These are phyloP conservation scores for Aspidoscelis tigris DNA, from an alignment of 2,113 vertebrate species.

Conservation along the genomic window DNA sequence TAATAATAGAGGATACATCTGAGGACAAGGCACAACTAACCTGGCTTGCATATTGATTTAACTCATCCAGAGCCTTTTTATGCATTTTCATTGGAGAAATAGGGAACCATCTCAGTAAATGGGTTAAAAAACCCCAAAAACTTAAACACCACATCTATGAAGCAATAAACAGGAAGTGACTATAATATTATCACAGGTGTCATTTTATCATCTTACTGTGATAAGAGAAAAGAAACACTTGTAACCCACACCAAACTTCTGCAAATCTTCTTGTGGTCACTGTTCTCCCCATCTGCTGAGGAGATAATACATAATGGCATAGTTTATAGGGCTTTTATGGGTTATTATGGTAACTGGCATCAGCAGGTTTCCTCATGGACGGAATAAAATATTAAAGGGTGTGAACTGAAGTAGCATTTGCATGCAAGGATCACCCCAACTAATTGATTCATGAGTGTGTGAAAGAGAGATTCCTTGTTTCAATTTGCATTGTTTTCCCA, in stretches of 20 bases:
- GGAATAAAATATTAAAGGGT: conserved; percentile 38
- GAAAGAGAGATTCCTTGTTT: conserved; percentile 44
- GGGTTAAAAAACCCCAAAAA: neutral
- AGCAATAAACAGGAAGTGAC: neutral
- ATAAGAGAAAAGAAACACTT: conserved; percentile 20
- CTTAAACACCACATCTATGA: conserved; percentile 37
- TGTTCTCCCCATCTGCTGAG: conserved; percentile 38
- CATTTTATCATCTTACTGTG: neutral
- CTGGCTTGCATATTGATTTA: conserved; percentile 32
- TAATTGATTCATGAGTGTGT: conserved; percentile 27
- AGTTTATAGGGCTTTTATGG: conserved; percentile 42
- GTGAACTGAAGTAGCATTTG: conserved; percentile 49
- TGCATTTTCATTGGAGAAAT: conserved; percentile 30
- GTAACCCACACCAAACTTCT: neutral
- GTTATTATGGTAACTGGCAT: conserved; percentile 44
- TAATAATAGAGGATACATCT: conserved; percentile 39
- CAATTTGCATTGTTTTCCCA: conserved; percentile 59
- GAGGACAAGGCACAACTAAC: conserved; percentile 41
- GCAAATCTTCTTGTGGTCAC: conserved; percentile 46
- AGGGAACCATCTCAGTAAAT: conserved; percentile 4
- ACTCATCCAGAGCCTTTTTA: conserved; percentile 13
- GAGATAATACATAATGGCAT: conserved; percentile 39
- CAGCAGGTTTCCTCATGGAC: conserved; percentile 42
- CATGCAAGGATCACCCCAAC: conserved; percentile 6
- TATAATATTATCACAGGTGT: conserved; percentile 15